Base-by-base conservation (phyloP, 2,888 invertebrate species). In the Spicauda simplicius region DNA sequence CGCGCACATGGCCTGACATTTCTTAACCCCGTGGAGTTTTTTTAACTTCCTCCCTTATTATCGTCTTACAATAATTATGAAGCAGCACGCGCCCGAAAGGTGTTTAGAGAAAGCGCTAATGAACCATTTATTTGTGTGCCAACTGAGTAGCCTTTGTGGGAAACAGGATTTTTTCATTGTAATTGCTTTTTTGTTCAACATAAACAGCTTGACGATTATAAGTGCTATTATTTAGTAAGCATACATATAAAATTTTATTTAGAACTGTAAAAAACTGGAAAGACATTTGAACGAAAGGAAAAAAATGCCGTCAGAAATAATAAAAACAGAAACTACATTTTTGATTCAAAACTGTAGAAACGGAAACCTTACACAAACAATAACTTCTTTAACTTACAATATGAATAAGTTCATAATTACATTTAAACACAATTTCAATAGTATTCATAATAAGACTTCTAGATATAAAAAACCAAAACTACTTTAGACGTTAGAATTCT, bases 31-130 rank as follows among this genome's bases (percentile, higher is more conserved):
- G 77, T 80, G 60, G 60, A 63, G 70, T 86, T 86, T 87, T 86
- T 84, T 80, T 70, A 70, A 85, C 83, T 88, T 88, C 88, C 88
- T 88, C 82, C 80, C 82, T 85, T 86, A 85, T 86, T 87, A 85
- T 82, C 76, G 80, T 77, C 81, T 81, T 78, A 83, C 81, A 84
- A 87, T 87, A 74, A 78, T 75, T 18, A 18, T 75, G 74, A 69
- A 70, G 75, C 78, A 83, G 88, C 91, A 91, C 91, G 90, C 88
- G 90, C 81, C 72, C 77, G 77, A 88, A 91, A 91, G 91, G 90
- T 91, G 91, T 87, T 86, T 85, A 87, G 86, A 83, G 90, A 91
- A 90, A 91, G 90, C 86, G 78, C 77, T 83, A 83, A 86, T 85
- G 82, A 85, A 83, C 79, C 78, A 83, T 84, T 83, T 78, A 80